Evolutionary conservation across 2,888 invertebrate genomes (phyloP).

Genomic region (Gortyna flavago): DNA sequence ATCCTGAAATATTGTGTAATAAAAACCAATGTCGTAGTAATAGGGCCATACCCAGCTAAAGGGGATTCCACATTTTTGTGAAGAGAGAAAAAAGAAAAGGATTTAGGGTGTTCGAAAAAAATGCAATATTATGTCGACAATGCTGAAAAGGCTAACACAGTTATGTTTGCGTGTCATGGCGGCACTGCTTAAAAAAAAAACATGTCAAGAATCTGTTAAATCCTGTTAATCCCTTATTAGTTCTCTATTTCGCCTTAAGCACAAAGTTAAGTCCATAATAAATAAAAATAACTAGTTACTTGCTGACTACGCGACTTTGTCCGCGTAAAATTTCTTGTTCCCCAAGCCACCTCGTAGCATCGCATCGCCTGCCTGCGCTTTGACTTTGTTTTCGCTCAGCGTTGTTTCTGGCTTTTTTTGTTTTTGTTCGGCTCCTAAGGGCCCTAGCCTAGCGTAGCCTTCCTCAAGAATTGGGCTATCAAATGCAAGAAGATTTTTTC

Average conservation of each 20-base stretch:
- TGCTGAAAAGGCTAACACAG: neutral
- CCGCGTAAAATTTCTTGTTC: neutral
- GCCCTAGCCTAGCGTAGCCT: neutral
- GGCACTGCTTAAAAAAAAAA: neutral
- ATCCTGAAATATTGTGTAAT: constrained; percentile 53
- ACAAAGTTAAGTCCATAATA: neutral
- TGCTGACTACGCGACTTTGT: neutral
- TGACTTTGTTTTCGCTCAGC: neutral
- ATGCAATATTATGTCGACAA: neutral
- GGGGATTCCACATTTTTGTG: constrained; percentile 8
- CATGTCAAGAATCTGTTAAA: neutral
- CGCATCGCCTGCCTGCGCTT: too few species aligned
- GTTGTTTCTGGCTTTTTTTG: neutral
- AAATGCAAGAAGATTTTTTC: neutral
- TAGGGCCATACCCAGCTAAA: constrained; percentile 16
- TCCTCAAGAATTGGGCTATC: neutral
- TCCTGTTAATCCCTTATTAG: neutral
- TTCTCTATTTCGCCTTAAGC: neutral
- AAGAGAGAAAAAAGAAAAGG: neutral
- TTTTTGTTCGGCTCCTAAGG: neutral
- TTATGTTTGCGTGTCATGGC: neutral
- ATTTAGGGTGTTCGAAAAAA: neutral
- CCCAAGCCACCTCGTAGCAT: neutral
- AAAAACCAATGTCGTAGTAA: constrained; percentile 52
- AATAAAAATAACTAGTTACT: constrained; percentile 6